Percentiles rank a stretch among this genome's conserved stretches.
phyloP scores from a whole-genome alignment of 2,888 invertebrate genomes.

The Eudemis profundana region DNA sequence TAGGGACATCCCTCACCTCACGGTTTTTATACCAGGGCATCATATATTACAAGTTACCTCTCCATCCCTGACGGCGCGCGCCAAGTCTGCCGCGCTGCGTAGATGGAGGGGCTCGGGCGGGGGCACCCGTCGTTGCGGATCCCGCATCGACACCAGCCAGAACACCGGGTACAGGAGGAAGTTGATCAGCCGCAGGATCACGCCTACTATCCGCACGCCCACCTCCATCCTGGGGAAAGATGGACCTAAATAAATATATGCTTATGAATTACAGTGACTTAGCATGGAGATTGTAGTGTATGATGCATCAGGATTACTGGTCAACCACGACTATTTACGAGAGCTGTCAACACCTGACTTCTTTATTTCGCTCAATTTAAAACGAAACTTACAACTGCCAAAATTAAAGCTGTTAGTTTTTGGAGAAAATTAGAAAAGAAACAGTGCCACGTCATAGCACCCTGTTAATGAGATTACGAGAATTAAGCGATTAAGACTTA shows the following conservation, averaged over 20 bases:
- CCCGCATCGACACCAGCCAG: slow-evolving; percentile 63
- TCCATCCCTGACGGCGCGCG: slow-evolving; percentile 84
- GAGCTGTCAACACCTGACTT: too few species aligned
- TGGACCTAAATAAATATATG: too few species aligned
- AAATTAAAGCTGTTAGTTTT: too few species aligned
- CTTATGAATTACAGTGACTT: not conserved
- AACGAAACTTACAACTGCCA: too few species aligned
- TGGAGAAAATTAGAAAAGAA: too few species aligned
- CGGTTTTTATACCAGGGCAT: not conserved
- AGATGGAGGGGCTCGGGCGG: slow-evolving; percentile 80
- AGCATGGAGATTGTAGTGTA: too few species aligned
- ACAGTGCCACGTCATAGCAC: too few species aligned
- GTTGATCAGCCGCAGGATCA: slow-evolving; percentile 71
- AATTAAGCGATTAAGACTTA: too few species aligned
- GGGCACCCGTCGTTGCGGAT: slow-evolving; percentile 63
- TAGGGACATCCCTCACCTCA: not conserved
- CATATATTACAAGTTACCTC: slow-evolving; percentile 74
- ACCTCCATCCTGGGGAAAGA: slow-evolving; percentile 73
- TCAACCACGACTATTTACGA: too few species aligned
- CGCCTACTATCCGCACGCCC: slow-evolving; percentile 72
- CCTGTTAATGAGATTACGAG: too few species aligned
- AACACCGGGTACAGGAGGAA: slow-evolving; percentile 68
- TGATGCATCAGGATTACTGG: too few species aligned
- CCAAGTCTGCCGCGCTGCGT: slow-evolving; percentile 84
- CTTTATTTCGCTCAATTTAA: too few species aligned